Conservation (phyloP, 2,888 invertebrate species). For the Aplocera efformata region DNA sequence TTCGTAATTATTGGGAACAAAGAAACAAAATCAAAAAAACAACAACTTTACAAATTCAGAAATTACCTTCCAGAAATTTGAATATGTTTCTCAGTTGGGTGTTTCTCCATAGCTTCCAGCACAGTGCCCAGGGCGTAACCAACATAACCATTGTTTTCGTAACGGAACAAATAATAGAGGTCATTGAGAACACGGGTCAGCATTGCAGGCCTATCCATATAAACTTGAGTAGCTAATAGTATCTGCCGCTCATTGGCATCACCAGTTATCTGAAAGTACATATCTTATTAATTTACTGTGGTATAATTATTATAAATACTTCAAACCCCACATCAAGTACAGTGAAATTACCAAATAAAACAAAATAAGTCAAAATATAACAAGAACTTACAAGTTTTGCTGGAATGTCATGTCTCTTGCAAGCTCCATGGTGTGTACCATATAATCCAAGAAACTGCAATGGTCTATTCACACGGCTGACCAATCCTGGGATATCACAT, state of each 20-base stretch:
- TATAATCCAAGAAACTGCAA: conserved; percentile 95
- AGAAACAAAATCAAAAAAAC: neutral
- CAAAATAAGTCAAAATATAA: no score
- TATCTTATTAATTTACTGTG: neutral
- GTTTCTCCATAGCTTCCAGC: conserved; percentile 93
- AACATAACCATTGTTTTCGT: conserved; percentile 88
- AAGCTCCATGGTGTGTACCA: conserved; percentile 93
- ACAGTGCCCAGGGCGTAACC: conserved; percentile 89
- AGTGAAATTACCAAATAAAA: no score
- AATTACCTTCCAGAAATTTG: conserved; percentile 93
- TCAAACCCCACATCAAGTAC: no score
- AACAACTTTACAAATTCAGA: neutral
- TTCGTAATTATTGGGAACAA: neutral
- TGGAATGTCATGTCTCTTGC: conserved; percentile 94
- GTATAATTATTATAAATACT: no score
- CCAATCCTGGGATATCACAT: conserved; percentile 93
- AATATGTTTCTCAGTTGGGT: conserved; percentile 92
- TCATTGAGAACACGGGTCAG: conserved; percentile 93
- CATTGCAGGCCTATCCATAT: conserved; percentile 91
- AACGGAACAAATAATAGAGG: conserved; percentile 92
- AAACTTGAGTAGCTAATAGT: conserved; percentile 89
- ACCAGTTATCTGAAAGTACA: conserved; percentile 86
- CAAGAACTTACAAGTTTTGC: conserved; percentile 85
- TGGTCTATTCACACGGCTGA: conserved; percentile 86
- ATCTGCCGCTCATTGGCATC: conserved; percentile 96